Evolutionary conservation across 2,113 vertebrate species (phyloP).

Genomic region (Oenanthe melanoleuca): DNA sequence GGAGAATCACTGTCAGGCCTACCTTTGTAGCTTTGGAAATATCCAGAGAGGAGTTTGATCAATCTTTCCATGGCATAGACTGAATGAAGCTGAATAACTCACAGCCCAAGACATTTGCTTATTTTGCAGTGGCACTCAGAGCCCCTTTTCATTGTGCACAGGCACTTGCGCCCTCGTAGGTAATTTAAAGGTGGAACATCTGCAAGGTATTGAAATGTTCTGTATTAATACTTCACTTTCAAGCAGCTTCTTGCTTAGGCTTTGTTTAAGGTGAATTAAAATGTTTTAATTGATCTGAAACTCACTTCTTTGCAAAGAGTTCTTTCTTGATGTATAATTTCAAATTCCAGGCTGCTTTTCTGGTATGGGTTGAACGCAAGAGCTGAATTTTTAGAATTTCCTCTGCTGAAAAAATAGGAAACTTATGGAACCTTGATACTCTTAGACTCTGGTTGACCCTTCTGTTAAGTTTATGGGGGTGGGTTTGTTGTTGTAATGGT

Average conservation of each 20-base stretch:
- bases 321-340: background rate
- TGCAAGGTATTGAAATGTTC: background rate
- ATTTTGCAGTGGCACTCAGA: background rate
- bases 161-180: background rate
- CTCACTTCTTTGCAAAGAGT: background rate
- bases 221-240: background rate
- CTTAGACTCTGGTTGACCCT: background rate
- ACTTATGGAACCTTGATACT: rapidly evolving
- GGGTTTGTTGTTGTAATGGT: background rate
- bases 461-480: background rate
- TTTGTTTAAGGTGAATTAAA: background rate
- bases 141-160: background rate
- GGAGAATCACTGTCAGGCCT: background rate
- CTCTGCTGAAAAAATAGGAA: background rate
- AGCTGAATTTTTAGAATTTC: background rate
- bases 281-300: background rate
- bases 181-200: background rate
- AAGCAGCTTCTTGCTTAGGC: background rate
- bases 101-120: background rate
- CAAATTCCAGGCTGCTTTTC: background rate
- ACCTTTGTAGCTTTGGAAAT: background rate
- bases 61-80: background rate
- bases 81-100: background rate
- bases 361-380: background rate
- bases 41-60: background rate